A percentile compares a stretch with the other conserved stretches of the same genome.
Conservation (phyloP, 2,797 vertebrate genomes). For the Peromyscus melanophrys region DNA sequence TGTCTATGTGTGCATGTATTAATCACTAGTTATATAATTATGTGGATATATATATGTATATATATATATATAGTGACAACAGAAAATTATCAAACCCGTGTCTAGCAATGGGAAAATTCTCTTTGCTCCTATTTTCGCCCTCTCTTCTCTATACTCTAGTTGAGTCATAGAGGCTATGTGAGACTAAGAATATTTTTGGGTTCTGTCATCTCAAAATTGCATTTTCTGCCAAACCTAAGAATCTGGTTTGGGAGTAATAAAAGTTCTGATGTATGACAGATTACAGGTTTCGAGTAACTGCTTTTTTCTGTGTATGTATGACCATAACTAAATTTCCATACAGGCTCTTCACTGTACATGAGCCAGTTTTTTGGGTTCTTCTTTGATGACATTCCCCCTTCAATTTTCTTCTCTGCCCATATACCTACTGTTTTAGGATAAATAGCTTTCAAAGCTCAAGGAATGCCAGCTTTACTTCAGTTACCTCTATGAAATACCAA, state of each 20-base stretch:
- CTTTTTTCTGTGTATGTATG: not conserved
- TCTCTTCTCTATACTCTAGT: not conserved
- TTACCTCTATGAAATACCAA: conserved; percentile 6
- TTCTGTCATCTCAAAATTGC: conserved; percentile 62
- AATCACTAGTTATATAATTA: not conserved
- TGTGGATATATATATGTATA: not conserved
- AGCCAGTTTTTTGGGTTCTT: not conserved
- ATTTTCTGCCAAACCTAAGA: conserved; percentile 36
- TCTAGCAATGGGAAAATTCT: not conserved
- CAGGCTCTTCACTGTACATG: conserved; percentile 17
- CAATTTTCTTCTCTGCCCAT: not conserved
- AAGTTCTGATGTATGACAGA: conserved; percentile 22
- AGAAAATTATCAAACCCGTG: not conserved
- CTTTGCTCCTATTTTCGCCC: not conserved
- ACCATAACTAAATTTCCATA: not conserved
- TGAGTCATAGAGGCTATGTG: not conserved
- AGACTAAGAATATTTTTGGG: not conserved
- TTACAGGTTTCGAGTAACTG: not conserved
- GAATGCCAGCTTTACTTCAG: not conserved
- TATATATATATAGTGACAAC: not conserved
- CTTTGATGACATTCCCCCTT: not conserved
- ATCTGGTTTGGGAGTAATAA: not conserved
- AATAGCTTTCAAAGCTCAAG: conserved; percentile 38
- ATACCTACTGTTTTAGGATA: not conserved
- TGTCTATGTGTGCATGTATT: not conserved